Evolutionary conservation across 2,113 vertebrate genomes (phyloP).

Genomic region (Melanerpes aurifrons): DNA sequence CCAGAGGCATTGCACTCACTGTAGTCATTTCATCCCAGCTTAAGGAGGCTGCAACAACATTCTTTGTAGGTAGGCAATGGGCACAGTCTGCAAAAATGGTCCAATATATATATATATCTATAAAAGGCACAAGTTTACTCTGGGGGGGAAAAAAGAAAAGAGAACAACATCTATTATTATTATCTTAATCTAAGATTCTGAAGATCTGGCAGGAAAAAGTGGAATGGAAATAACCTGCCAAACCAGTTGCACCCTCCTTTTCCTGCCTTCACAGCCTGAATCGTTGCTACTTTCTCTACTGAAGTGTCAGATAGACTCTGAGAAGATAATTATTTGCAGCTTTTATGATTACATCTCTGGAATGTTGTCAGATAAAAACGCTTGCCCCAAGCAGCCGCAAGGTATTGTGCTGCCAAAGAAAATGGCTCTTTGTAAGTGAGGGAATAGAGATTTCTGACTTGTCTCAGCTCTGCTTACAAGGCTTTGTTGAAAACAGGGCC

Average conservation of each 20-base stretch:
- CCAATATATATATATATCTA: too few relatives aligned
- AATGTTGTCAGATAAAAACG: conserved; percentile 2
- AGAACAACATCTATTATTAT: not conserved
- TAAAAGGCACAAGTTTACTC: not conserved
- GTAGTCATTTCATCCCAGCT: not conserved
- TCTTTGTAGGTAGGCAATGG: not conserved
- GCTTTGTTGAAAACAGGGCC: not conserved
- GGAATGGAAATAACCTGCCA: not conserved
- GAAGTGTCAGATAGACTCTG: conserved; percentile 3
- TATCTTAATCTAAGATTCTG: not conserved
- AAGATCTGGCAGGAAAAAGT: not conserved
- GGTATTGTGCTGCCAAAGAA: not conserved
- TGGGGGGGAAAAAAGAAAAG: not conserved
- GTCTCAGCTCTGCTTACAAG: not conserved
- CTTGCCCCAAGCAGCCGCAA: not conserved
- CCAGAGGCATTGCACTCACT: not conserved
- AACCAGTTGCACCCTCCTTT: not conserved
- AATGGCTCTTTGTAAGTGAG: not conserved
- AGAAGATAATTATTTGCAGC: not conserved
- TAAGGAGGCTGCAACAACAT: not conserved
- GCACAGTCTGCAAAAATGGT: not conserved
- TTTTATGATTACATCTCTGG: not conserved
- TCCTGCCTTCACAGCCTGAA: not conserved
- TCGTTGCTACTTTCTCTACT: not conserved
- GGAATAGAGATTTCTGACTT: not conserved